phyloP scores from a whole-genome alignment of 2,888 invertebrate species.

The Calliphora vomitoria region DNA sequence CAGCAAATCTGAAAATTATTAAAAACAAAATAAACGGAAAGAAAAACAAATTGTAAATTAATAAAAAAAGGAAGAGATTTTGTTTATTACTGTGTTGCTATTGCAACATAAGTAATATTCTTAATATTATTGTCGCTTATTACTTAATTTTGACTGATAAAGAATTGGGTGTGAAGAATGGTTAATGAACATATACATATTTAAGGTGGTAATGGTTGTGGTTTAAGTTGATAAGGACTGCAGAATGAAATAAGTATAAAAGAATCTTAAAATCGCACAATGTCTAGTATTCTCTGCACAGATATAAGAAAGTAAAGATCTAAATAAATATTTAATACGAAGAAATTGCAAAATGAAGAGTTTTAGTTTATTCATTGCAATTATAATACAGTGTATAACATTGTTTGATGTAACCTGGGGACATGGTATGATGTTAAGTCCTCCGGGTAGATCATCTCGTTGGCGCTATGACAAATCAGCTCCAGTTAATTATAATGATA shows the following conservation, averaged over 20 bases:
- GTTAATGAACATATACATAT: neutral
- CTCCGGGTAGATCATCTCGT: slow-evolving; percentile 86
- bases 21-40: neutral
- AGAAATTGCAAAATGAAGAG: slow-evolving; percentile 29
- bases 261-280: slow-evolving; percentile 9
- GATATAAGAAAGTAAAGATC: slow-evolving; percentile 25
- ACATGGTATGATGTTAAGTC: slow-evolving; percentile 86
- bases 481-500: slow-evolving; percentile 86
- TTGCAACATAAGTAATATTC: neutral
- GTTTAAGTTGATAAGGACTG: slow-evolving; percentile 25
- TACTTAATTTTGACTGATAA: slow-evolving; percentile 30
- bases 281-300: neutral
- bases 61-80: slow-evolving; percentile 8
- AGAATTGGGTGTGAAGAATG: slow-evolving; percentile 12
- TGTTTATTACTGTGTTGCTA: slow-evolving; percentile 3
- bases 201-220: slow-evolving; percentile 9
- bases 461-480: slow-evolving; percentile 85
- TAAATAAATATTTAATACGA: neutral
- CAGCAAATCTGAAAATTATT: neutral
- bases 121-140: neutral
- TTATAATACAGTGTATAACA: neutral
- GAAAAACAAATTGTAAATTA: slow-evolving; percentile 10
- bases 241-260: slow-evolving; percentile 35
- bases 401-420: slow-evolving; percentile 76
- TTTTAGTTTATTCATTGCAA: neutral